Conservation (phyloP, 2,113 vertebrate species). For the Danio rerio region DNA sequence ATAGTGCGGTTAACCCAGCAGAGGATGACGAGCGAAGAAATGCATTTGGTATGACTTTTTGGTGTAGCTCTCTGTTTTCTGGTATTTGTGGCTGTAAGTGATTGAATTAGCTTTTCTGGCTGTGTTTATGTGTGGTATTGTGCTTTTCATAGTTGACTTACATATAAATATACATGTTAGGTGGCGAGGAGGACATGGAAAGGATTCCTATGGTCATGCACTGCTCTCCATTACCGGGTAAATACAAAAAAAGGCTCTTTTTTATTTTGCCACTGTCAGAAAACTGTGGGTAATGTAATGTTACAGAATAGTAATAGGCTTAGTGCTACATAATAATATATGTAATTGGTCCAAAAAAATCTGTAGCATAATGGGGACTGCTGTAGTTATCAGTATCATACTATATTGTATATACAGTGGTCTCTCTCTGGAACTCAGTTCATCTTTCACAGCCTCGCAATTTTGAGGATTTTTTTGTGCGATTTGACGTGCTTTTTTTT, state of each 20-base stretch:
- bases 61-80: not conserved
- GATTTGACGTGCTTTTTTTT: too few species aligned
- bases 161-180: conserved; percentile 61
- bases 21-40: conserved; percentile 77
- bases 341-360: not conserved
- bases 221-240: conserved; percentile 94
- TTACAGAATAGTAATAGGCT: not conserved
- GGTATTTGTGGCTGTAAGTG: not conserved
- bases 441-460: too few species aligned
- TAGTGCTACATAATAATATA: not conserved
- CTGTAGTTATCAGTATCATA: too few species aligned
- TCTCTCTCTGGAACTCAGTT: too few species aligned
- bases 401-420: too few species aligned
- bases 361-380: not conserved
- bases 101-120: conserved; percentile 2
- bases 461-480: too few species aligned
- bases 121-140: not conserved
- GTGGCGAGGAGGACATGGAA: conserved; percentile 81
- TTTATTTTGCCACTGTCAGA: not conserved
- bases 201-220: conserved; percentile 86
- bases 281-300: not conserved
- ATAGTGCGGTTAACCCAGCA: conserved; percentile 76
- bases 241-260: conserved; percentile 4
- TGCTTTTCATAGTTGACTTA: conserved; percentile 24
- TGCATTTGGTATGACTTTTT: conserved; percentile 67